phyloP scores from a whole-genome alignment of 2,888 invertebrate species.

The Aphidoletes aphidimyza region DNA sequence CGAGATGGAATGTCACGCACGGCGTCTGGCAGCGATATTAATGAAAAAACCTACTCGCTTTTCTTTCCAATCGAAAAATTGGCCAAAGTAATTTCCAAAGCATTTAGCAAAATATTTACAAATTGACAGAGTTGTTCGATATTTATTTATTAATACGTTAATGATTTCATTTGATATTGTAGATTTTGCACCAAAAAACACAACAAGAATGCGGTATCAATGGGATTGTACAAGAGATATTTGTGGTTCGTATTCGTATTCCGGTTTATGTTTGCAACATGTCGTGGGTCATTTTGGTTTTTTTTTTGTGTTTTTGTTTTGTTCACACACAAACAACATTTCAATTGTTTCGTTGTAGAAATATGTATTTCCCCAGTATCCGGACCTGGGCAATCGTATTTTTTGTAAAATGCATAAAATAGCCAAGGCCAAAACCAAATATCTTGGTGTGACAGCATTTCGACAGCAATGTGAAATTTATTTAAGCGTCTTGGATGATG shows the following conservation, averaged over 20 bases:
- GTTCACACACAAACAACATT: neutral
- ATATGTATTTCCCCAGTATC: constrained; percentile 82
- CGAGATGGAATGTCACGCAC: constrained; percentile 69
- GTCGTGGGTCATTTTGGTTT: neutral
- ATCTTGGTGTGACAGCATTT: constrained; percentile 74
- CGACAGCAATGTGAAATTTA: constrained; percentile 78
- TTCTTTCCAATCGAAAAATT: constrained; percentile 81
- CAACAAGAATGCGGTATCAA: constrained; percentile 76
- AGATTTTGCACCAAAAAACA: constrained; percentile 77
- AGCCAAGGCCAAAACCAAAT: constrained; percentile 71
- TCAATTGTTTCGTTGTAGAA: constrained; percentile 67
- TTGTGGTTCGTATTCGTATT: constrained; percentile 68
- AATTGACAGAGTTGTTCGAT: neutral
- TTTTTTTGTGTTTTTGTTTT: constrained; percentile 15
- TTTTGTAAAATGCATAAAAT: constrained; percentile 73
- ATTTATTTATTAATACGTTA: neutral
- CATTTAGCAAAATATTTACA: neutral
- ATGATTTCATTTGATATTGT: constrained; percentile 57
- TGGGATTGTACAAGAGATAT: constrained; percentile 77
- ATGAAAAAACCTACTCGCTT: constrained; percentile 72
- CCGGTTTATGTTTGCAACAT: neutral
- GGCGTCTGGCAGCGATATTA: constrained; percentile 75
- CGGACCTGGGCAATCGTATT: constrained; percentile 76
- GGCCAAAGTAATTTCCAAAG: constrained; percentile 72
- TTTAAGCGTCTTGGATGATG: constrained; percentile 70